Conservation (phyloP, 2,113 vertebrate genomes). For the Poicephalus meyeri region DNA sequence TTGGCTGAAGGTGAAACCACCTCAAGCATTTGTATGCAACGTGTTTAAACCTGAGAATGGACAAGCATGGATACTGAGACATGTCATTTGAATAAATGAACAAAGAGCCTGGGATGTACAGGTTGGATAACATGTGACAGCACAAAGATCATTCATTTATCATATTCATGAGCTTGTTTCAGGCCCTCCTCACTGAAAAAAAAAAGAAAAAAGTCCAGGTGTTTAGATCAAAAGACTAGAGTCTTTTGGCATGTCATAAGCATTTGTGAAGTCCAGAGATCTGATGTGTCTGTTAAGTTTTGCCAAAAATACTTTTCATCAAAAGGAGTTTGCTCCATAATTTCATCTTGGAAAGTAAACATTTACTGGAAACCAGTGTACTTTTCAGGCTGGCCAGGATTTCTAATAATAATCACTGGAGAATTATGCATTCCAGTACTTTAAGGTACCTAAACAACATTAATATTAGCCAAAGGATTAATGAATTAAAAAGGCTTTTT, state of each 20-base stretch:
- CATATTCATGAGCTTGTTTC: not conserved
- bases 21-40: not conserved
- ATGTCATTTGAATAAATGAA: slow-evolving; percentile 11
- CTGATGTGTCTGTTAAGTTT: not conserved
- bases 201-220: not conserved
- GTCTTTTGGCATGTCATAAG: not conserved
- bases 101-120: not conserved
- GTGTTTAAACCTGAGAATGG: not conserved
- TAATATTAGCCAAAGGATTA: not conserved
- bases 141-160: not conserved
- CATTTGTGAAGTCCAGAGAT: not conserved
- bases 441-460: not conserved
- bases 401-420: not conserved
- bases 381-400: not conserved
- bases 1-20: not conserved
- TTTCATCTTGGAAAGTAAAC: not conserved
- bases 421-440: not conserved
- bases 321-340: not conserved
- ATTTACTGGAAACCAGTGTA: not conserved
- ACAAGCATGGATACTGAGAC: not conserved
- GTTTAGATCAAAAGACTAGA: not conserved
- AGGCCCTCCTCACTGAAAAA: not conserved
- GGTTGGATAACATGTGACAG: not conserved
- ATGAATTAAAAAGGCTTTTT: not conserved
- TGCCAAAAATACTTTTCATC: not conserved